Evolutionary conservation across 2,888 invertebrate species (phyloP), one percentile per base, ranked within the genome.

Genomic region (Polyploca ridens): DNA sequence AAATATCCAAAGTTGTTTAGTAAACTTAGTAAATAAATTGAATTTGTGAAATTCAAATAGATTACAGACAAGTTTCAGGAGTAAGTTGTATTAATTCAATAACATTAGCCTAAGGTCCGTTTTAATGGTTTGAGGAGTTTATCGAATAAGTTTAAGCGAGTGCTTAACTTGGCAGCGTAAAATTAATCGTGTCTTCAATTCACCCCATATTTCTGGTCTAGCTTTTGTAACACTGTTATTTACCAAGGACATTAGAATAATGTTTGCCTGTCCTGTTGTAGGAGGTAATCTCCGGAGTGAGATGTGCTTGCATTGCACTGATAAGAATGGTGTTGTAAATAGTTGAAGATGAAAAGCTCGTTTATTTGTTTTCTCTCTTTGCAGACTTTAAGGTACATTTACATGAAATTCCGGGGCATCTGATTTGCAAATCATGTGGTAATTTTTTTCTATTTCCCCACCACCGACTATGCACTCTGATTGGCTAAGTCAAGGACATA

Each of bases 21-120:
- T 54, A 3, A 41, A 41, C 41, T 41, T 54, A 19, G 54, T 58
- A 14, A 58, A 58, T 33, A 58, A 58, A 58, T 58, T 58, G 35
- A 58, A 58, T 35, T 58, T 35, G 58, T n/a, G 58, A 58, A 58
- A 58, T 58, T 33, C 58, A 58, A 58, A 58, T 58, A n/a, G 58
- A 58, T 58, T 58, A 54, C 54, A 19, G 54, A 19, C 54, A 54
- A 54, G 54, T 54, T 54, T 54, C 35, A 33, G 58, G 35, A 58
- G 33, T 58, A 8, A n/a, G 58, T 58, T 33, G 58, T 58, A 58
- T 58, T 33, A 58, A 58, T 58, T 58, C 54, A 54, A 35, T 58
- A 58, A 58, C 58, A 58, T 33, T 58, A 33, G 33, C 58, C 35
- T 33, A 58, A 58, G 58, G 58, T 58, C 33, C 58, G 35, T 13